These are phyloP conservation scores for Diogma glabrata DNA, from an alignment of 2,888 invertebrate genomes.

Conservation along the genomic window DNA sequence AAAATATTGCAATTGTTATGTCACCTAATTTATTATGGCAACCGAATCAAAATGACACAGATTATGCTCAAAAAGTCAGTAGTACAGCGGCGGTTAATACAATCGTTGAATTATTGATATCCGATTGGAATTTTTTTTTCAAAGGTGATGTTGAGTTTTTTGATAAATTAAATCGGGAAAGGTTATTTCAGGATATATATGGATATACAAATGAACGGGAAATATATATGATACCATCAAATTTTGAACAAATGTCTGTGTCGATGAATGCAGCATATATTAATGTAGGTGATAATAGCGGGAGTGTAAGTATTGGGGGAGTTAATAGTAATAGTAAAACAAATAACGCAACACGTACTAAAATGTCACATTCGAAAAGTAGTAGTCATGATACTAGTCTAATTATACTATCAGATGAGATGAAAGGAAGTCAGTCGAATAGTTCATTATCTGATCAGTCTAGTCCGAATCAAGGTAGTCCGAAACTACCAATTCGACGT, in stretches of 20 bases:
- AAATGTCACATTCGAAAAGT: slow-evolving; percentile 46
- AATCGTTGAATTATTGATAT: slow-evolving; percentile 73
- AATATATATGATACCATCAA: slow-evolving; percentile 22
- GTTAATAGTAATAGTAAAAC: slow-evolving; percentile 18
- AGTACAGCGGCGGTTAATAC: slow-evolving; percentile 72
- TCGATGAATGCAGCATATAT: slow-evolving; percentile 12
- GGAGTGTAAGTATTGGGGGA: slow-evolving; percentile 1
- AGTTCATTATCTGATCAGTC: slow-evolving; percentile 55
- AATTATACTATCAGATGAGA: slow-evolving; percentile 38
- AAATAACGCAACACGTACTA: slow-evolving; percentile 16
- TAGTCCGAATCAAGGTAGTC: slow-evolving; percentile 62
- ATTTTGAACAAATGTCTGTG: slow-evolving; percentile 20
- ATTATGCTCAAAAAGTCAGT: slow-evolving; percentile 51
- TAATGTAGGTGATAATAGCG: slow-evolving; percentile 1
- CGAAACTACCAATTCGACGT: slow-evolving; percentile 55
- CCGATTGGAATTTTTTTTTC: slow-evolving; percentile 64
- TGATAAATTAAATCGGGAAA: slow-evolving; percentile 46
- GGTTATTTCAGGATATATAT: slow-evolving; percentile 39
- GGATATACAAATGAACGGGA: slow-evolving; percentile 17
- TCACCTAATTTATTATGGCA: slow-evolving; percentile 78
- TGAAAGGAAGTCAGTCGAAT: slow-evolving; percentile 48
- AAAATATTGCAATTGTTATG: slow-evolving; percentile 92
- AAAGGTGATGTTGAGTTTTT: slow-evolving; percentile 61
- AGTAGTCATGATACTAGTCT: slow-evolving; percentile 49
- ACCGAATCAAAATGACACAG: slow-evolving; percentile 29